Evolutionary conservation across 2,888 invertebrate genomes (phyloP), one percentile per base, ranked within the genome.

Genomic region (Liopterus haemorrhoidalis): DNA sequence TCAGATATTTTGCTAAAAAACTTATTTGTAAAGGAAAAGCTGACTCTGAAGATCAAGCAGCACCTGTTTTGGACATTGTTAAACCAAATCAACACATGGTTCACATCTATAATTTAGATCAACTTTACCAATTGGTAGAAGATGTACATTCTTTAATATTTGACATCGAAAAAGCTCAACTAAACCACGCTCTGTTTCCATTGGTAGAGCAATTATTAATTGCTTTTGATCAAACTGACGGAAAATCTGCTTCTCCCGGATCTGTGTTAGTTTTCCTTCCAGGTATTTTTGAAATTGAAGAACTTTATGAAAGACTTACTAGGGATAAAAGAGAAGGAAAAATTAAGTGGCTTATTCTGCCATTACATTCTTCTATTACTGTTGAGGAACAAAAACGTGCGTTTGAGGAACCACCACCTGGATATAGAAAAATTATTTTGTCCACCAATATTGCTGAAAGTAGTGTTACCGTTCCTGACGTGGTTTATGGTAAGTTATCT

Each of bases 401-500:
- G 4, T 85, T 85, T 58, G 57, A 70, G 33, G 67, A 71, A 9
- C 76, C 85, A 2, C 73, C 75, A n/a, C 61, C 66, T 1, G 81
- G 80, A 2, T 65, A 71, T 51, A 75, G 94, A 48, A 92, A 95
- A 67, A 77, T 93, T 35, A 91, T 93, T 58, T 69, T 93, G 25
- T 80, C 92, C 1, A 93, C 93, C 5, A 93, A 93, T 66, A 90
- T 93, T 53, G 91, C 92, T 0, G 93, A 93, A 68, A 91, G 90
- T 65, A 91, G 91, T 36, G 84, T 93, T 54, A 93, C 93, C 0
- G 89, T 93, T 5, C 82, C 88, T 0, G 90, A 92, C 64, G 80
- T 91, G 12, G 82, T 80, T 67, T 92, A 86, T 68, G 83, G 84
- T 83, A 62, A 59, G 54, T 50, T 15, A 37, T 16, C 4, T 25